Conservation (phyloP, 1,140 invertebrate species). For the Uloborus diversus region DNA sequence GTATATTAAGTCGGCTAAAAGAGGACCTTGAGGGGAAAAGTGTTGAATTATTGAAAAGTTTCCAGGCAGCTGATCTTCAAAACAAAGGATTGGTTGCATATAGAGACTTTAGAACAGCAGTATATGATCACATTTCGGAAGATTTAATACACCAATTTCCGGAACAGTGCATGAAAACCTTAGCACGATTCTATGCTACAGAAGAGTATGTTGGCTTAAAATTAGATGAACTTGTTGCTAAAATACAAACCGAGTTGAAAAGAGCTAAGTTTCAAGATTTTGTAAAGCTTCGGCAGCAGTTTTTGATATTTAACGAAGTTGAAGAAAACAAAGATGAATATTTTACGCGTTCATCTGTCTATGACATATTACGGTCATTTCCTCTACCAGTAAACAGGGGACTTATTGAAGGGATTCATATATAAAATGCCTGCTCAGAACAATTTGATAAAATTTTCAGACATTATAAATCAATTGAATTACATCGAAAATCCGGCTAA, state of each 20-base stretch:
- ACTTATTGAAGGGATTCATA: conserved; percentile 7
- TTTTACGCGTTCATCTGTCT: neutral
- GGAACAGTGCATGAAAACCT: conserved; percentile 10
- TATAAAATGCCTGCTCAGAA: conserved; percentile 1
- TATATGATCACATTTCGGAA: neutral
- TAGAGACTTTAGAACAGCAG: neutral
- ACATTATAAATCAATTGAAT: neutral
- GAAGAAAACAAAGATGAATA: neutral
- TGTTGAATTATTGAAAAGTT: neutral
- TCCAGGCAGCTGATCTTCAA: neutral
- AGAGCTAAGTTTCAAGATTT: conserved; percentile 1
- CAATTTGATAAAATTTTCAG: neutral
- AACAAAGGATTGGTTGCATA: neutral
- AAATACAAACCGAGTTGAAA: neutral
- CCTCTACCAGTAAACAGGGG: neutral
- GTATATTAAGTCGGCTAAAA: neutral
- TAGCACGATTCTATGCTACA: neutral
- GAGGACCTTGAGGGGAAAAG: neutral
- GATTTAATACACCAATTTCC: neutral
- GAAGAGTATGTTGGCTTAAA: neutral
- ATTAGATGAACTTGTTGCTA: neutral
- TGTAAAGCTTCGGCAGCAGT: neutral
- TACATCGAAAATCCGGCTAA: neutral
- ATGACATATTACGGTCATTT: neutral
- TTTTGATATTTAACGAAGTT: neutral